These are phyloP conservation scores for Patella pellucida DNA, from an alignment of 2,888 invertebrate species.

Conservation along the genomic window DNA sequence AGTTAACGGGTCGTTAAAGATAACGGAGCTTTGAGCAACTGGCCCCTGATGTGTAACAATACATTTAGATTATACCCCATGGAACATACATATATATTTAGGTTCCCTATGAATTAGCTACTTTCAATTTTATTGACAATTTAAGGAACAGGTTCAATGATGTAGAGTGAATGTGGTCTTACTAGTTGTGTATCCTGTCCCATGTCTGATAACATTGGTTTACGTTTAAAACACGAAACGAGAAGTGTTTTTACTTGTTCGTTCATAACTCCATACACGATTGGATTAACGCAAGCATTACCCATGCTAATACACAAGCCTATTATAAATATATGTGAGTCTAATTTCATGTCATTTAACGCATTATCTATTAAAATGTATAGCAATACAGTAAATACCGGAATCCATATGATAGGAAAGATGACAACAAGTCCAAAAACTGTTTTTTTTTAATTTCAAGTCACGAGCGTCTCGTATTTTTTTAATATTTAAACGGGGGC, in stretches of 20 bases:
- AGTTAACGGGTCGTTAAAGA: too few species aligned
- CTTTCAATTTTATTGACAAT: too few species aligned
- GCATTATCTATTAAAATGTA: conserved; percentile 46
- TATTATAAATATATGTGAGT: conserved; percentile 46
- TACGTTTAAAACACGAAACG: conserved; percentile 16
- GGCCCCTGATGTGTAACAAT: too few species aligned
- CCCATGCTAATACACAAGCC: conserved; percentile 42
- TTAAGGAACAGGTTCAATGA: too few species aligned
- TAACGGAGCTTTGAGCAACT: too few species aligned
- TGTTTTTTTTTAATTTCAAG: conserved; percentile 46
- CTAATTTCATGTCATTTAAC: conserved; percentile 34
- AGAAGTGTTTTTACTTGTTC: conserved; percentile 32
- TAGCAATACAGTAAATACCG: conserved; percentile 48
- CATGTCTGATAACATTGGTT: background rate
- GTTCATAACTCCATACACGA: conserved; percentile 53
- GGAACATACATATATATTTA: too few species aligned
- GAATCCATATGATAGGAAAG: conserved; percentile 53
- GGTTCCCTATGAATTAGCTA: too few species aligned
- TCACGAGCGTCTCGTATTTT: conserved; percentile 37
- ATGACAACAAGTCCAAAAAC: conserved; percentile 48
- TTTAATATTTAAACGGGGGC: background rate
- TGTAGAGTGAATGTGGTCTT: too few species aligned
- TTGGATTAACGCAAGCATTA: conserved; percentile 55
- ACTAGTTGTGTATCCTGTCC: too few species aligned
- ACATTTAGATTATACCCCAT: too few species aligned